Evolutionary conservation across 53 echinoderm and acorn worm genomes (phyloP).

Genomic region (Glandiceps talaboti): DNA sequence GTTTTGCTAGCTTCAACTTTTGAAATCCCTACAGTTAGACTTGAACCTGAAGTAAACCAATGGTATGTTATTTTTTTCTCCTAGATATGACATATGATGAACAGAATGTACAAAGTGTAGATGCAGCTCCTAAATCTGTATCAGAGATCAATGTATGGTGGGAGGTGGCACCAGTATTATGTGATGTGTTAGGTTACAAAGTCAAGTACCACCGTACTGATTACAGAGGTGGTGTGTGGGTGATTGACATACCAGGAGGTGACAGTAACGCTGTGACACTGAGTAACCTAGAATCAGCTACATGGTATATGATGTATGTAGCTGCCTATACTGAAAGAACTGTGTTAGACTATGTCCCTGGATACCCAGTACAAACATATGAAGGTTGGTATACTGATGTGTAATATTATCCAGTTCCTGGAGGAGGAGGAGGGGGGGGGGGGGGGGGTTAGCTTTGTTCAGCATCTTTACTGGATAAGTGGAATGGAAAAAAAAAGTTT

Average conservation of each 20-base stretch:
- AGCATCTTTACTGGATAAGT: no score
- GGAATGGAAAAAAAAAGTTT: no score
- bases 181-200: conserved; percentile 77
- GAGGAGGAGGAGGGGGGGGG: no score
- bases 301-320: conserved; percentile 1
- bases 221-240: conserved; percentile 17
- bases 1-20: no score
- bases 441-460: no score
- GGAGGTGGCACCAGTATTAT: conserved; percentile 57
- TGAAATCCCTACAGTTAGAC: no score
- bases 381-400: no score
- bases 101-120: conserved; percentile 40
- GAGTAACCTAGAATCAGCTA: conserved; percentile 18
- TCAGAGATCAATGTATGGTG: conserved; percentile 44
- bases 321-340: not conserved
- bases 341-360: not conserved
- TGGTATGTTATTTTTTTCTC: no score
- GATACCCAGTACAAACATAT: not conserved
- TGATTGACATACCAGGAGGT: conserved; percentile 26
- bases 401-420: no score
- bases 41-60: no score
- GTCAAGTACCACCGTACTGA: conserved; percentile 37
- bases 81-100: not conserved
- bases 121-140: conserved; percentile 28
- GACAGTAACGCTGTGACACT: conserved; percentile 16